Conservation (phyloP, 2,113 vertebrate species). For the Corythornis madagascariensis region DNA sequence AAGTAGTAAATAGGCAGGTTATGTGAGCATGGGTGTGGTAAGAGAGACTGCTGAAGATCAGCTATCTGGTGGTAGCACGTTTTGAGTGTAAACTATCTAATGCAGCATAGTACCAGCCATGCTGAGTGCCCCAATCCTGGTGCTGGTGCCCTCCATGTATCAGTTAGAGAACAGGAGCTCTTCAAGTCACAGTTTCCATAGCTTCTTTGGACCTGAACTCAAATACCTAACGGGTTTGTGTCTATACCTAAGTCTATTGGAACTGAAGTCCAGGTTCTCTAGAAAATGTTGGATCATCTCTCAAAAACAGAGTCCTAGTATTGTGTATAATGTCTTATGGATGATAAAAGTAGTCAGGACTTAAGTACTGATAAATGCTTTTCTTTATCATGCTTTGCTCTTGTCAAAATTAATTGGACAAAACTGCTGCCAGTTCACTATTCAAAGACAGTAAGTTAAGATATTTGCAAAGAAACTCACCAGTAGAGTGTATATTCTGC, state of each 20-base stretch:
- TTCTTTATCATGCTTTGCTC: neutral
- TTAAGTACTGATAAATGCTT: constrained; percentile 1
- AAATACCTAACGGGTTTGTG: neutral
- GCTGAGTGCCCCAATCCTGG: fast-evolving
- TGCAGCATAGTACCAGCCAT: neutral
- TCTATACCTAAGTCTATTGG: neutral
- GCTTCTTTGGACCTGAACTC: neutral
- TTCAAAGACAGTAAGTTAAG: neutral
- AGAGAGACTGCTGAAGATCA: neutral
- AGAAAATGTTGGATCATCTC: neutral
- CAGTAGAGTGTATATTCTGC: neutral
- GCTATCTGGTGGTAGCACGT: constrained; percentile 14
- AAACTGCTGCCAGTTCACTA: neutral
- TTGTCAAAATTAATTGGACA: neutral
- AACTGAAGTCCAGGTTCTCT: neutral
- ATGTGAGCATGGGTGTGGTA: neutral
- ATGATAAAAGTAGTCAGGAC: neutral
- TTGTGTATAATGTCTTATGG: neutral
- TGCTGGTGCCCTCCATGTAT: neutral
- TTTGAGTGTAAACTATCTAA: neutral
- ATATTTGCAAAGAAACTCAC: neutral
- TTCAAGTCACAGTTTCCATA: neutral
- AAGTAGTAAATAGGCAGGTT: neutral
- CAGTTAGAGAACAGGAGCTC: neutral
- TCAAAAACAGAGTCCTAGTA: neutral